These are phyloP conservation scores for Sminthurinus aureus DNA, from an alignment of 2,888 invertebrate species.

Conservation along the genomic window DNA sequence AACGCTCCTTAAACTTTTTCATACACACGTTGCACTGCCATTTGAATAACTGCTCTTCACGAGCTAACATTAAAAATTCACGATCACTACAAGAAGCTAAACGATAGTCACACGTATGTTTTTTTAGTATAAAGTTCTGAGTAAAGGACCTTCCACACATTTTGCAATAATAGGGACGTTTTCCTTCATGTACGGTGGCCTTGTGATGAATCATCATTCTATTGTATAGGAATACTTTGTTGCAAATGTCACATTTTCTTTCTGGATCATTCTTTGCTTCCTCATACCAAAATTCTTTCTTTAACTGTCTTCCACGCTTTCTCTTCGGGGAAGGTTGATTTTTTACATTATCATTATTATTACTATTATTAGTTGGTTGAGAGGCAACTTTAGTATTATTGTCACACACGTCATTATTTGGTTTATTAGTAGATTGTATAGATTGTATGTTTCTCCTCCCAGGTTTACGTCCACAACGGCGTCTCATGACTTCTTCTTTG, in stretches of 20 bases:
- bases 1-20: conserved; percentile 23
- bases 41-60: conserved; percentile 24
- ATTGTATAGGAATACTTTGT: conserved; percentile 14
- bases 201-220: conserved; percentile 26
- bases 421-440: background rate
- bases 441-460: background rate
- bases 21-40: conserved; percentile 8
- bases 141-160: conserved; percentile 11
- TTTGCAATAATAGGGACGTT: background rate
- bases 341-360: background rate
- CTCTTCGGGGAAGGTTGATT: background rate
- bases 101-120: conserved; percentile 27
- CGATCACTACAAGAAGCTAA: conserved; percentile 8
- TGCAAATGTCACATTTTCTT: conserved; percentile 21
- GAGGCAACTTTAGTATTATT: background rate
- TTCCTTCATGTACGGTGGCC: conserved; percentile 22
- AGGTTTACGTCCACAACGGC: background rate
- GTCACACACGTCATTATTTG: background rate
- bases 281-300: conserved; percentile 25
- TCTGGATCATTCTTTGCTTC: conserved; percentile 20
- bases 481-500: background rate
- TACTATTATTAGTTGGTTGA: too few species aligned
- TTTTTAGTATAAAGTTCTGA: conserved; percentile 27
- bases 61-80: conserved; percentile 25
- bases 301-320: conserved; percentile 2